These are phyloP conservation scores for Cloeon dipterum DNA, from an alignment of 2,888 invertebrate species.

Conservation along the genomic window DNA sequence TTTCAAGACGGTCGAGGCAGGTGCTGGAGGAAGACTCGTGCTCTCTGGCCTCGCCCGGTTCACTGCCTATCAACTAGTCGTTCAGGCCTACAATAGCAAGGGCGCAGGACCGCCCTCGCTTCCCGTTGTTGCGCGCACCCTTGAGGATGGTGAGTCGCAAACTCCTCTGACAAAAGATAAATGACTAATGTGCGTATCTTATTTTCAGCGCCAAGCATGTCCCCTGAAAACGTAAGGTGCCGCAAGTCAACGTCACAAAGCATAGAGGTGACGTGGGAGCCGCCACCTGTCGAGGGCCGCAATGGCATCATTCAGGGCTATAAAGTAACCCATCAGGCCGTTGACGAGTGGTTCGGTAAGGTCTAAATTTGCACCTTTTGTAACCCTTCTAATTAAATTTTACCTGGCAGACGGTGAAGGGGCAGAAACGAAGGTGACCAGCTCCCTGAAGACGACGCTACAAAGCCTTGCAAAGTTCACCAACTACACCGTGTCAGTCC, in stretches of 20 bases:
- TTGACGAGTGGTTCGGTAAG: slow-evolving; percentile 59
- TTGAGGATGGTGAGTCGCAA: slow-evolving; percentile 49
- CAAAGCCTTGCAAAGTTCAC: slow-evolving; percentile 63
- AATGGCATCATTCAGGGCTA: slow-evolving; percentile 71
- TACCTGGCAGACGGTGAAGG: slow-evolving; percentile 7
- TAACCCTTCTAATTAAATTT: too few species aligned
- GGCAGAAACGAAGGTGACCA: slow-evolving; percentile 35
- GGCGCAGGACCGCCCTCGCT: slow-evolving; percentile 69
- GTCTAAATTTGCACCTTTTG: too few species aligned
- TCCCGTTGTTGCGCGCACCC: slow-evolving; percentile 52
- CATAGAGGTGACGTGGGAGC: slow-evolving; percentile 66
- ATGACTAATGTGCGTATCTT: too few species aligned
- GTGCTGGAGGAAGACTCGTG: slow-evolving; percentile 10
- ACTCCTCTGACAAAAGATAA: neutral
- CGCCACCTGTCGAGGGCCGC: slow-evolving; percentile 54
- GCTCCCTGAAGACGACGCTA: slow-evolving; percentile 41
- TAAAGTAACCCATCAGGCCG: slow-evolving; percentile 57
- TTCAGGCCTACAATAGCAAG: slow-evolving; percentile 68
- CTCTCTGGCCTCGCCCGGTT: slow-evolving; percentile 51
- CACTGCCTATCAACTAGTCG: slow-evolving; percentile 57
- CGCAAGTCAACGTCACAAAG: slow-evolving; percentile 63
- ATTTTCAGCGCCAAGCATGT: slow-evolving; percentile 52
- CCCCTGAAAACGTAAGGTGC: slow-evolving; percentile 62
- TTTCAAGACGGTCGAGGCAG: slow-evolving; percentile 49
- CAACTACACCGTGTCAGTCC: slow-evolving; percentile 76